These are phyloP conservation scores for Proisotoma minuta DNA, from an alignment of 2,888 invertebrate species.

Conservation along the genomic window DNA sequence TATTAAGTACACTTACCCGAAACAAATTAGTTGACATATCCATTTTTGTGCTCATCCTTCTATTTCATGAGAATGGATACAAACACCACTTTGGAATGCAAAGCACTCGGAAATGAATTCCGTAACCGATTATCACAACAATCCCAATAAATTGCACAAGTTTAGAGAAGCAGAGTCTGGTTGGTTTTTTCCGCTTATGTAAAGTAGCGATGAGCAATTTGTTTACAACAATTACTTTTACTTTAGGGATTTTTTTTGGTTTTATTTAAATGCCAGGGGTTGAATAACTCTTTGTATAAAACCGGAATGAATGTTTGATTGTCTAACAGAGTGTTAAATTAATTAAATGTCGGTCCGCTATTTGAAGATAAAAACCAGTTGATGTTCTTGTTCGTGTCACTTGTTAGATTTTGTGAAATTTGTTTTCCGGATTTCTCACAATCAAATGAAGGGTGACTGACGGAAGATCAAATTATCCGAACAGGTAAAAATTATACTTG, in stretches of 20 bases:
- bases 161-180: neutral
- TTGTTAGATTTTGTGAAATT: conserved; percentile 5
- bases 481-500: neutral
- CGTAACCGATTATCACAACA: neutral
- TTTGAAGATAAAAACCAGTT: neutral
- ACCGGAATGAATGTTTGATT: no score
- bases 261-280: no score
- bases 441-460: no score
- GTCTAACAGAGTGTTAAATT: neutral
- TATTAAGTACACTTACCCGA: conserved; percentile 5
- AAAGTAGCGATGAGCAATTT: conserved; percentile 1
- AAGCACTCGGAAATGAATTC: neutral
- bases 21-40: conserved; percentile 4
- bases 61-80: neutral
- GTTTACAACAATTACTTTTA: conserved; percentile 4
- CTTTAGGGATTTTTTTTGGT: no score
- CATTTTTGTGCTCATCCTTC: conserved; percentile 4
- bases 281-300: no score
- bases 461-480: neutral
- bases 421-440: neutral
- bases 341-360: neutral
- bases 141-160: neutral
- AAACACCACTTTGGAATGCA: neutral
- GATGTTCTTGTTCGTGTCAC: neutral
- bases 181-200: neutral